phyloP scores from a whole-genome alignment of 2,888 invertebrate genomes.

The Galerucella pusilla region DNA sequence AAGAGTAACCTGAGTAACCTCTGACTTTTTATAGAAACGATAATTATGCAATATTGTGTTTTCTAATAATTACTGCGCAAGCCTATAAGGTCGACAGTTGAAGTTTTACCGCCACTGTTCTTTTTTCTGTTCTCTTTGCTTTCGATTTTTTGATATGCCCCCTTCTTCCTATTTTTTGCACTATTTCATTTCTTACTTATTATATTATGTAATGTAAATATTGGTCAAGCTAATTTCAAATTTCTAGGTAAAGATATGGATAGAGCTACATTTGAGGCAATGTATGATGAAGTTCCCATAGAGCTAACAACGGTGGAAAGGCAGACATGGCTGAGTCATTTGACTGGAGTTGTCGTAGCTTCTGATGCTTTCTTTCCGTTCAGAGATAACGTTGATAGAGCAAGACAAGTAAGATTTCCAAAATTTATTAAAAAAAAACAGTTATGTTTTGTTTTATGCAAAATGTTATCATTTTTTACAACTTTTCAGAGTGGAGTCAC shows the following conservation, averaged over 20 bases:
- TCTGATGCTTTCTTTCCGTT: constrained; percentile 99
- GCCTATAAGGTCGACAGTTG: too few species aligned
- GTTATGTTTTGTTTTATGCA: background rate
- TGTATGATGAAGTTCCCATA: constrained; percentile 80
- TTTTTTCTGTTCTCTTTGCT: too few species aligned
- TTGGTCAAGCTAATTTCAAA: background rate
- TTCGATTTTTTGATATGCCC: too few species aligned
- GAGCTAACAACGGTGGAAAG: constrained; percentile 76
- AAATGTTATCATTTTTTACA: constrained; percentile 1
- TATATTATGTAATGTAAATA: too few species aligned
- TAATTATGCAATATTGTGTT: too few species aligned
- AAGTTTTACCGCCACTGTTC: too few species aligned
- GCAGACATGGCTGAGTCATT: constrained; percentile 74
- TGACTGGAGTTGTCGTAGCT: constrained; percentile 85
- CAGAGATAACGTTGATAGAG: constrained; percentile 95
- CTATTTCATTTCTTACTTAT: too few species aligned
- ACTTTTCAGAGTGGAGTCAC: constrained; percentile 87
- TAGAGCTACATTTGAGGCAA: constrained; percentile 75
- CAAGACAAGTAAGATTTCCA: constrained; percentile 75
- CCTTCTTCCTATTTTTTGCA: too few species aligned
- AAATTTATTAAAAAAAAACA: background rate
- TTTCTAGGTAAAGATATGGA: constrained; percentile 82
- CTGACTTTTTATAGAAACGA: too few species aligned
- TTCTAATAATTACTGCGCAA: too few species aligned
- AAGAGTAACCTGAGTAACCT: too few species aligned